phyloP scores from a whole-genome alignment of 2,113 vertebrate genomes.

The Origma solitaria region DNA sequence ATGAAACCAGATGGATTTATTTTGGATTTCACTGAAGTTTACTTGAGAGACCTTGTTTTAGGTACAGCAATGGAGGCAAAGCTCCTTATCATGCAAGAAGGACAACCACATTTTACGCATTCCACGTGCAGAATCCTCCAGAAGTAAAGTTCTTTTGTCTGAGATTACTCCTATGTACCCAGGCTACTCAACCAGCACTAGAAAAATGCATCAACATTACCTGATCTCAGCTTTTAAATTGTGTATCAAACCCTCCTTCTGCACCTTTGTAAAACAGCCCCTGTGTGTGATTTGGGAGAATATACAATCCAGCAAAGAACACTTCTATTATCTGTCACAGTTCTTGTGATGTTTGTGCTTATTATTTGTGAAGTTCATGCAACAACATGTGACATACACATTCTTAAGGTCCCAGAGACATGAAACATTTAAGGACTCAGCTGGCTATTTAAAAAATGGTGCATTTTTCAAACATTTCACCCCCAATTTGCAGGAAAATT shows the following conservation, averaged over 20 bases:
- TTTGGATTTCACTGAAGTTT: background rate
- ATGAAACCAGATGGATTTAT: background rate
- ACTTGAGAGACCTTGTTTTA: background rate
- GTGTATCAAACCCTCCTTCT: background rate
- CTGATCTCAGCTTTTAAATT: background rate
- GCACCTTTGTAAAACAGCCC: background rate
- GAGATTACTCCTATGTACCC: background rate
- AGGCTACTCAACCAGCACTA: background rate
- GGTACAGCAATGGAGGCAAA: background rate
- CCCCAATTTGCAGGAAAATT: background rate
- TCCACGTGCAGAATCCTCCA: background rate
- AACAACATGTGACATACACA: background rate
- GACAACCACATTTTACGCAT: background rate
- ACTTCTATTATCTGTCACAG: background rate
- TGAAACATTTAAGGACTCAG: background rate
- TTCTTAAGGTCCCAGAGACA: background rate
- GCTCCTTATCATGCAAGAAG: background rate
- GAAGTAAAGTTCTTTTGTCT: background rate
- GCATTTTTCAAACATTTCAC: background rate
- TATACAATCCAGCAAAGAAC: background rate
- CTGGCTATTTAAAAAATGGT: no score
- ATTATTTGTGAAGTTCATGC: background rate
- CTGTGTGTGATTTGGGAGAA: background rate
- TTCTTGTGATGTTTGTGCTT: background rate
- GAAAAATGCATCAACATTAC: background rate